phyloP scores from a whole-genome alignment of 2,113 vertebrate species.

The Cranoglanis bouderius region DNA sequence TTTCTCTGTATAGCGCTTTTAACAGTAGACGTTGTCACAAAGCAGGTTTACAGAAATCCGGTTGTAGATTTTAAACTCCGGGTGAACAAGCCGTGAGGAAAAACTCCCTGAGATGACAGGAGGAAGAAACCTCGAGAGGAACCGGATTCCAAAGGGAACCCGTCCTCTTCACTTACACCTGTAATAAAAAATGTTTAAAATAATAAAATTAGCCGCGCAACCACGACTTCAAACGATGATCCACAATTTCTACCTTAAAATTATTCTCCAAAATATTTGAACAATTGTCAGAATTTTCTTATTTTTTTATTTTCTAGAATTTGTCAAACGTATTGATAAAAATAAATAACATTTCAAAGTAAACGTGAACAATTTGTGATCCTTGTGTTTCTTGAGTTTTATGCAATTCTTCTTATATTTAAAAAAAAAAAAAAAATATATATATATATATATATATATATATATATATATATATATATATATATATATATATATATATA shows the following conservation, averaged over 20 bases:
- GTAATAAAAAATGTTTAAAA: background rate
- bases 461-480: too few species aligned
- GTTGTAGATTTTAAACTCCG: background rate
- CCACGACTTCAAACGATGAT: background rate
- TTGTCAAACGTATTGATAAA: background rate
- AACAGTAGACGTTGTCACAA: background rate
- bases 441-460: too few species aligned
- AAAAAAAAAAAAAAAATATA: too few species aligned
- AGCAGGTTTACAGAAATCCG: background rate
- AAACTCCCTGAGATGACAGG: background rate
- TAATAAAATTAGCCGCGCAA: background rate
- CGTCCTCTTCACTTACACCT: too few species aligned
- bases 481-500: too few species aligned
- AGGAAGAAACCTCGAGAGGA: background rate
- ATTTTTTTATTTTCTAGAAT: background rate
- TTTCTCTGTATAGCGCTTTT: background rate
- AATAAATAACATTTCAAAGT: background rate
- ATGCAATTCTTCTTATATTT: too few species aligned
- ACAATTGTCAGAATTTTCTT: background rate
- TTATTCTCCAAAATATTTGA: background rate
- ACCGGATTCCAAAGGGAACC: too few species aligned
- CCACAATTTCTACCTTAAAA: background rate
- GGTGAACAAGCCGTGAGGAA: background rate
- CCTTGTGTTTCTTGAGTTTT: too few species aligned
- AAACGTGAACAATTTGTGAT: background rate